These are phyloP conservation scores for Platorchestia sp. DNA, from an alignment of 1,140 invertebrate species.

Conservation along the genomic window DNA sequence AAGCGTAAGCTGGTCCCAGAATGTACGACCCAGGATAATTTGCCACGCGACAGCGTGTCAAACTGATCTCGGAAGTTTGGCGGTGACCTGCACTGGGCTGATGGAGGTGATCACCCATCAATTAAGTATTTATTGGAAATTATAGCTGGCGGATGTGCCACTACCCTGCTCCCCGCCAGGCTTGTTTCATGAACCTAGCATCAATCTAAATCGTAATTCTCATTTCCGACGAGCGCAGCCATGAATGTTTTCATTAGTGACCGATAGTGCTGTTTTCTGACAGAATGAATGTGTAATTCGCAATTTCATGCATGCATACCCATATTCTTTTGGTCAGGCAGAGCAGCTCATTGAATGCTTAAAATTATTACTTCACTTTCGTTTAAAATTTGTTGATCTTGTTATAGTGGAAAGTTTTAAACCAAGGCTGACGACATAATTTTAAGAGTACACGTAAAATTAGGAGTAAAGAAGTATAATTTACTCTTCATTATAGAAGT, in stretches of 20 bases:
- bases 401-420: background rate
- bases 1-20: background rate
- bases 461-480: background rate
- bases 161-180: background rate
- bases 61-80: background rate
- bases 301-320: background rate
- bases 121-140: constrained; percentile 21
- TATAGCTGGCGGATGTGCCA: background rate
- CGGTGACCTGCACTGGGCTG: background rate
- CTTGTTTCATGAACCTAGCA: background rate
- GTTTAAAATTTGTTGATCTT: background rate
- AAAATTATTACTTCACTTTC: background rate
- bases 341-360: too few species aligned
- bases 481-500: background rate
- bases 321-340: too few species aligned
- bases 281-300: background rate
- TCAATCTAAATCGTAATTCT: background rate
- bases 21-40: background rate
- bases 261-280: background rate
- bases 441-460: background rate
- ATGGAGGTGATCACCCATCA: background rate
- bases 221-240: background rate
- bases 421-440: background rate
- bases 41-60: background rate
- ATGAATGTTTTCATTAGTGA: background rate